Base-by-base conservation (phyloP, 2,888 invertebrate species). In the Thereva nobilitata region DNA sequence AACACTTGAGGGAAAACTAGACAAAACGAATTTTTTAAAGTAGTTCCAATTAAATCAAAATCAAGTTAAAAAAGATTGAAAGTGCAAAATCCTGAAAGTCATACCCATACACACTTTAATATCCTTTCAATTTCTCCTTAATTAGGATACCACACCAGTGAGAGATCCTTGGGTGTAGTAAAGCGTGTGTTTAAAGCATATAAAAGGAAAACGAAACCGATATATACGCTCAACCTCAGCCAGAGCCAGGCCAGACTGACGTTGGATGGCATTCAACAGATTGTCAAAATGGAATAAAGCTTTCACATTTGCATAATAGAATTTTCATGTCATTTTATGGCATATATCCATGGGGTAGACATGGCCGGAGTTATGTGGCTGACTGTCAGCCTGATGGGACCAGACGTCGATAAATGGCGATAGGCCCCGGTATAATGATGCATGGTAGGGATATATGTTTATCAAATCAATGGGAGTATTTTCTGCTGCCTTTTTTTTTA, bases 241-340 rank as follows among this genome's bases (percentile, higher is more conserved):
- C 23, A 23, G 23, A 23, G 23, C 47, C 38, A 55, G 40, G 42
- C 47, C 53, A 10, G 50, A 47, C 35, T 40, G 54, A 49, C 45
- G 49, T 49, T 38, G 65, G 61, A 54, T 65, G 61, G 63, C 63
- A 68, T 70, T 70, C 70, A 70, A 70, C 70, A 70, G 70, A 70
- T 70, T 70, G 70, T 61, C 67, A 68, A 68, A 67, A 68, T 65
- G 66, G 61, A 67, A 54, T 66, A 65, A 70, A 59, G 64, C 66
- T 63, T 54, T 67, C 64, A 63, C 70, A 70, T 70, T 70, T 66
- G 68, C 70, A 70, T 70, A 70, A 70, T 68, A 70, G 70, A 70
- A 70, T 70, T 70, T 70, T 68, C 70, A 70, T 70, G 70, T 70
- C 70, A 68, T 70, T 70, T 70, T 68, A 70, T 70, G 70, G 70